These are phyloP conservation scores for Dorcus hopei DNA, from an alignment of 2,888 invertebrate genomes.

Conservation along the genomic window DNA sequence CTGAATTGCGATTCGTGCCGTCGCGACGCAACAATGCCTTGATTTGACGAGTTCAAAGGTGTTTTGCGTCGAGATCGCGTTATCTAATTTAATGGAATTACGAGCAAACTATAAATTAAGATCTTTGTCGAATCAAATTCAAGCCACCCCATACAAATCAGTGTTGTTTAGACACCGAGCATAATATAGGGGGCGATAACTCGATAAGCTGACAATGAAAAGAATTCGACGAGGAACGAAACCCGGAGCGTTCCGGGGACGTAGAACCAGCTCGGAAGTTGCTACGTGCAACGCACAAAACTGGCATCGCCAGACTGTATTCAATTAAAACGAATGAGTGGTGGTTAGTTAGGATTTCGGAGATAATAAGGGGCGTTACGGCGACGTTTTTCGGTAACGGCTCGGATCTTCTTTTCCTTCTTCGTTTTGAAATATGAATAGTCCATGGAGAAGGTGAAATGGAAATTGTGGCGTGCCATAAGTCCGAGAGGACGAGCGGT, in stretches of 20 bases:
- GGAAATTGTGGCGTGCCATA: constrained; percentile 12
- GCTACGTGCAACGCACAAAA: constrained; percentile 24
- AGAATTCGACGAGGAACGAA: constrained; percentile 33
- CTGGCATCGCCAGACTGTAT: constrained; percentile 30
- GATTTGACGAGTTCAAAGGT: constrained; percentile 12
- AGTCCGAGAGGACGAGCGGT: constrained; percentile 29
- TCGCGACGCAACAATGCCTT: neutral
- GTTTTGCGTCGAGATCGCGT: constrained; percentile 7
- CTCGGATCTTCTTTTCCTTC: constrained; percentile 24
- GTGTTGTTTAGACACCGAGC: constrained; percentile 45
- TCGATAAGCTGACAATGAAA: constrained; percentile 43
- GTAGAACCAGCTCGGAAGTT: constrained; percentile 7
- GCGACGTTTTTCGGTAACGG: constrained; percentile 40
- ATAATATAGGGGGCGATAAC: constrained; percentile 46
- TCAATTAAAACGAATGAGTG: constrained; percentile 47
- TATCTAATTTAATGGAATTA: constrained; percentile 21
- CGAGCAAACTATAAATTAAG: constrained; percentile 34
- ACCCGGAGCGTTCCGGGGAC: constrained; percentile 26
- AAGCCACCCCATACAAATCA: constrained; percentile 39
- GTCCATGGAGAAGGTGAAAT: constrained; percentile 5
- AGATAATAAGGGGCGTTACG: constrained; percentile 41
- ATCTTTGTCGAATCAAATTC: constrained; percentile 39
- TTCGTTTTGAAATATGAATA: constrained; percentile 35
- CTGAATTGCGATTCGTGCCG: neutral
- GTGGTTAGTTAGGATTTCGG: constrained; percentile 41